Evolutionary conservation across 2,797 vertebrate species (phyloP), one percentile per base, ranked within the genome.

Genomic region (Crenichthys baileyi): DNA sequence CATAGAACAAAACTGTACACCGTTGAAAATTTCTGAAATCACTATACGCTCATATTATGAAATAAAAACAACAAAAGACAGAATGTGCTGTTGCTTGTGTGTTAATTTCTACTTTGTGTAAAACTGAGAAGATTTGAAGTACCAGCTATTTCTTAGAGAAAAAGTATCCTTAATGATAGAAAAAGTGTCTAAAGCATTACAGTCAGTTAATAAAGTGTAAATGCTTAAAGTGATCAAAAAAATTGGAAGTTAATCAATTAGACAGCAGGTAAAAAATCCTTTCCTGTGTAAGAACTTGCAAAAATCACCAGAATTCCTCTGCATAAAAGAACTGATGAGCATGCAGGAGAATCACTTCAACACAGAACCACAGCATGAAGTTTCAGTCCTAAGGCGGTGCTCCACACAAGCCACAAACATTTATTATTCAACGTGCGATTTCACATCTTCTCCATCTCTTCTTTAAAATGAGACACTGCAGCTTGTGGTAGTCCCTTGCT

Each of bases 401-500:
- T 79, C 48, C 55, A 0, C 67, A 46, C n/a, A 44, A 67, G 46
- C 31, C 58, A 16, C 61, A 44, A 60, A 26, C 83, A 90, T 86
- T 9, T 81, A 86, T 90, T 85, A 90, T 89, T 87, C 71, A 90
- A 58, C 65, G 77, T 44, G 75, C 70, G 73, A 79, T 83, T 83
- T 76, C 53, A 46, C 81, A 78, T 84, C 67, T 20, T 51, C 63
- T 72, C 70, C 77, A 90, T 87, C 18, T 85, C 86, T 84, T 77
- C 83, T 84, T 87, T 44, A 76, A 74, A 84, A 73, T 12, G 71
- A 83, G 71, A 75, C 63, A 46, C 75, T 63, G 51, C 74, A 81
- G 87, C 51, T 72, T 84, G 67, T 60, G 53, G 75, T 60, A 77
- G 83, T 73, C 31, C 48, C 18, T 31, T 80, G 65, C 16, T 51